These are phyloP conservation scores for Drosophila sordidula DNA, from an alignment of 2,888 invertebrate genomes.

Conservation along the genomic window DNA sequence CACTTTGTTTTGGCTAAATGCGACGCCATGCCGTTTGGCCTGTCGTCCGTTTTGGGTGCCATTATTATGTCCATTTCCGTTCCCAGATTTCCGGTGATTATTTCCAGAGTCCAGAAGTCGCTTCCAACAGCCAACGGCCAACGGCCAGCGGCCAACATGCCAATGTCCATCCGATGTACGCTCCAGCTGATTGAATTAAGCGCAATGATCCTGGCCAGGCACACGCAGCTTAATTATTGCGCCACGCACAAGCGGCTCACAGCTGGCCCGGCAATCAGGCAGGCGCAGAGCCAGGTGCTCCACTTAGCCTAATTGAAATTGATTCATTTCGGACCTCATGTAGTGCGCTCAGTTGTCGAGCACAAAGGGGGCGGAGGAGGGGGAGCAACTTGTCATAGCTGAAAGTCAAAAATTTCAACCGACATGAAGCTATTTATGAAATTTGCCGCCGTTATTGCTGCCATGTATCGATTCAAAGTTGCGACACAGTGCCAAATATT, in stretches of 20 bases:
- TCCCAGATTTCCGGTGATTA: conserved; percentile 80
- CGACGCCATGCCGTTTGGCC: conserved; percentile 39
- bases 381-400: conserved; percentile 34
- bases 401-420: conserved; percentile 62
- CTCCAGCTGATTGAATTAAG: conserved; percentile 69
- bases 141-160: background rate
- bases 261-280: too few species aligned
- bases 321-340: conserved; percentile 55
- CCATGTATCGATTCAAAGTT: conserved; percentile 64
- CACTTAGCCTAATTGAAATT: conserved; percentile 77
- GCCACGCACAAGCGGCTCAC: background rate
- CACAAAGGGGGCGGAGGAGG: background rate
- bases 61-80: conserved; percentile 77
- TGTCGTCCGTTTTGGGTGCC: conserved; percentile 68
- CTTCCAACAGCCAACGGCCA: background rate
- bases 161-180: conserved; percentile 50
- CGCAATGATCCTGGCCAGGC: conserved; percentile 63
- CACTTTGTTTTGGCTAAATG: conserved; percentile 72
- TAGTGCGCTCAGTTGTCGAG: conserved; percentile 29
- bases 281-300: conserved; percentile 30
- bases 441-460: conserved; percentile 47
- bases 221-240: conserved; percentile 72
- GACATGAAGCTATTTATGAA: conserved; percentile 67
- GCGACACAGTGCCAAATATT: conserved; percentile 72
- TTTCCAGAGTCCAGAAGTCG: conserved; percentile 43